phyloP scores from a whole-genome alignment of 2,797 vertebrate species.

The Neomorphus geoffroyi region DNA sequence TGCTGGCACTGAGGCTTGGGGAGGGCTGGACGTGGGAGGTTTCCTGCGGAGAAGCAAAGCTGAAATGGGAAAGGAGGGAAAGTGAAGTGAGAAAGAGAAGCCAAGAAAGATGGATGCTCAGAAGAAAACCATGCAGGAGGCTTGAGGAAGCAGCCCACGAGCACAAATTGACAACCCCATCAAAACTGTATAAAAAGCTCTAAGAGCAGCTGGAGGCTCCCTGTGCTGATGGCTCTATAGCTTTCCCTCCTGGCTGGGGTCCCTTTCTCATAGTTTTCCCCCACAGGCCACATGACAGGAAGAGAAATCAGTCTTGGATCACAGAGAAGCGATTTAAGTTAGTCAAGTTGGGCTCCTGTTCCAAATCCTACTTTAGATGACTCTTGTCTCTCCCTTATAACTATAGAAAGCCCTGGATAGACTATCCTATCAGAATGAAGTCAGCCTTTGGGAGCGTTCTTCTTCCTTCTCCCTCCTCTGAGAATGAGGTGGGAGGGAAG shows the following conservation, averaged over 20 bases:
- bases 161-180: background rate
- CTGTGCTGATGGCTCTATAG: background rate
- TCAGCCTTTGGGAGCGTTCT: background rate
- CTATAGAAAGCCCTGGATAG: background rate
- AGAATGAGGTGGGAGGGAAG: background rate
- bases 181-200: constrained; percentile 12
- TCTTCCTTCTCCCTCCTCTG: background rate
- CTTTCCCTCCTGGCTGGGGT: background rate
- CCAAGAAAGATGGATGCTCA: background rate
- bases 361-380: background rate
- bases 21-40: background rate
- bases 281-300: background rate
- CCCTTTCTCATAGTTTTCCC: background rate
- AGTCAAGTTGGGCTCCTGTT: background rate
- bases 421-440: background rate
- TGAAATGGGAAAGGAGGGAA: background rate
- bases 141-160: constrained; percentile 1
- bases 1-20: background rate
- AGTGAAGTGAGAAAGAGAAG: constrained; percentile 14
- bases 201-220: constrained; percentile 22
- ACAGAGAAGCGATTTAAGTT: background rate
- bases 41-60: background rate
- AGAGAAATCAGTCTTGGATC: background rate
- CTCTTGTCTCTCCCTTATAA: background rate
- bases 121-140: background rate